Percentiles rank a stretch among this genome's conserved stretches.
Conservation (phyloP, 30 jellyfish, hydroid and myxozoan species). For the Hydractinia echinata region DNA sequence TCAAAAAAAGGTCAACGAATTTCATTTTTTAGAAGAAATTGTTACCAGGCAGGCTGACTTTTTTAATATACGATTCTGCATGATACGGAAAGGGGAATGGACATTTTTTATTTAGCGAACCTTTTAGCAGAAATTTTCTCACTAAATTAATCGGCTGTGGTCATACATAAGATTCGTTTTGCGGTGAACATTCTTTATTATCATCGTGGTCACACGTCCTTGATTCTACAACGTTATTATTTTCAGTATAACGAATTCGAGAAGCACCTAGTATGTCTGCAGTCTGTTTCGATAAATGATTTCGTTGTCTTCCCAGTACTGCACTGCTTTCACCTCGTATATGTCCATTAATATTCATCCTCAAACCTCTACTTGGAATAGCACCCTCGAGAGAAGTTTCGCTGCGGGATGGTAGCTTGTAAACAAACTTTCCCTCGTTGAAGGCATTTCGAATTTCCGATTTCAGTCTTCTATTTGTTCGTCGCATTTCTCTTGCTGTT, state of each 20-base stretch:
- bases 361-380: neutral
- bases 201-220: slow-evolving; percentile 35
- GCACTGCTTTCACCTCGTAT: no score
- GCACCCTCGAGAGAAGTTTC: no score
- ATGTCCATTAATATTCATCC: neutral
- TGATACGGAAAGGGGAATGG: no score
- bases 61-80: no score
- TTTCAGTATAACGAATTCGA: neutral
- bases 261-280: slow-evolving; percentile 2
- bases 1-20: no score
- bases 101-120: no score
- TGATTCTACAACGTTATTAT: neutral
- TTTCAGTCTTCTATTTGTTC: slow-evolving; percentile 40
- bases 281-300: neutral
- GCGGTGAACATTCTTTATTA: slow-evolving; percentile 44
- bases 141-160: neutral
- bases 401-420: slow-evolving; percentile 12
- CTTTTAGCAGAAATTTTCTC: neutral
- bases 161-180: slow-evolving; percentile 80
- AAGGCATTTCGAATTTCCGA: slow-evolving; percentile 38
- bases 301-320: no score
- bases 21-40: no score
- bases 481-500: slow-evolving; percentile 41
- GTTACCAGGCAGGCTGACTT: no score
- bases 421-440: slow-evolving; percentile 37